Base-by-base conservation (phyloP, 2,888 invertebrate species). In the Diarsia mendica region DNA sequence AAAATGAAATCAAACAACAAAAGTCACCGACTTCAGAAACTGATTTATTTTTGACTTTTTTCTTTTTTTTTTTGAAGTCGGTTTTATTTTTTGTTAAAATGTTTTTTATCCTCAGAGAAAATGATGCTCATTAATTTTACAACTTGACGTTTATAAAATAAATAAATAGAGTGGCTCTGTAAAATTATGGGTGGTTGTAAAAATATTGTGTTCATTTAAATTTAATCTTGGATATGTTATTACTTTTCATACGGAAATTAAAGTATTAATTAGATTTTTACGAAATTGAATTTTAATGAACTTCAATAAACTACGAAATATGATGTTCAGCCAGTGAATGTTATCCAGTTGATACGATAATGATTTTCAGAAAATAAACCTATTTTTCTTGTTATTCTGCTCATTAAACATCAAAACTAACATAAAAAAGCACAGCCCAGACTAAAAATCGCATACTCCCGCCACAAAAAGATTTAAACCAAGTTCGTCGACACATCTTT, bases 401-500 rank as follows among this genome's bases (percentile, higher is more conserved):
- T 8, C 5, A 33, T 73, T 28, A 1, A 55, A 33, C 18, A 4
- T 39, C 15, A 48, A 68, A 44, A 8, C 3, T 58, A 58, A 20
- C 55, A 39, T 13, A 33, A 49, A 49, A 49, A 49, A 63, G 33
- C 39, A 39, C 18, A 33, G 8, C 23, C 10, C 46, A 66, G 15
- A 23, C 11, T 13, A 44, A 28, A 67, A 73, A 53, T 44, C n/a
- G 15, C 69, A 8, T 23, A 4, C 0, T 0, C n/a, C 11, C 49
- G 3, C 44, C 28, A 69, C 72, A 66, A 72, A 72, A 77, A 76
- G 72, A 79, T 77, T 73, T 74, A 87, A 78, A 80, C 60, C 81
- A 72, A 20, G 70, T 48, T 60, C 46, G 70, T 58, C 70, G 82
- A 65, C 81, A 78, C 72, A 75, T 82, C 86, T 82, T 86, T 80